Percentiles rank a stretch among this genome's conserved stretches.
These are phyloP conservation scores for Seladonia tumulorum DNA, from an alignment of 2,888 invertebrate species.

Conservation along the genomic window DNA sequence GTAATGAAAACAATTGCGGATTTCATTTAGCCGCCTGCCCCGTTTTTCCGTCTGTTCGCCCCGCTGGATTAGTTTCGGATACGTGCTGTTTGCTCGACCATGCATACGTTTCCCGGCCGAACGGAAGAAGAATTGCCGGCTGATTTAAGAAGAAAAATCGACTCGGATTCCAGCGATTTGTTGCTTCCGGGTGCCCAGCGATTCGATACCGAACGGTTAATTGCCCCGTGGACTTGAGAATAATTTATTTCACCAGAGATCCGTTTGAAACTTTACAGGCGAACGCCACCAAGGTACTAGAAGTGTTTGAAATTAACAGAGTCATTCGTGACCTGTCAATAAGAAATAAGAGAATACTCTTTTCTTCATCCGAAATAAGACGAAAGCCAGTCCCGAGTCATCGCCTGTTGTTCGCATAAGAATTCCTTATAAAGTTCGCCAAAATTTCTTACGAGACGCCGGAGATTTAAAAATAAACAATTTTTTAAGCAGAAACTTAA, in stretches of 20 bases:
- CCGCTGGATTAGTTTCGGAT: conserved; percentile 7
- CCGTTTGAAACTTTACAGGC: neutral
- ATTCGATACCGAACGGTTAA: neutral
- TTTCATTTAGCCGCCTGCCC: conserved; percentile 15
- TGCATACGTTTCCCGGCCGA: neutral
- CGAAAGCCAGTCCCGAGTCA: too few species aligned
- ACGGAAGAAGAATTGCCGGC: conserved; percentile 10
- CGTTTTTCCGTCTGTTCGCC: neutral
- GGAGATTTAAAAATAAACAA: neutral
- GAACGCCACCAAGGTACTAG: neutral
- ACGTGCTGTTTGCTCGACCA: neutral
- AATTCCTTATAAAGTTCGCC: neutral
- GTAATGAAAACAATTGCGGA: conserved; percentile 25
- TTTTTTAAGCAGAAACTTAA: neutral
- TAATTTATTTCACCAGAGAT: neutral
- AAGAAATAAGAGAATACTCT: too few species aligned
- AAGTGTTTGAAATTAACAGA: neutral
- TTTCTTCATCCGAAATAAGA: too few species aligned
- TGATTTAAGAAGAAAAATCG: conserved; percentile 20
- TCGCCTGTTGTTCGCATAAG: neutral
- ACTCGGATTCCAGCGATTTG: neutral
- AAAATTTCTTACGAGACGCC: neutral
- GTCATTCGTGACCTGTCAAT: too few species aligned
- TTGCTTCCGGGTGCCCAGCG: neutral
- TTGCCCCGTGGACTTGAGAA: neutral